Percentiles rank a stretch among this genome's conserved stretches.
Conservation (phyloP, 2,888 invertebrate genomes). For the Pherbina coryleti region DNA sequence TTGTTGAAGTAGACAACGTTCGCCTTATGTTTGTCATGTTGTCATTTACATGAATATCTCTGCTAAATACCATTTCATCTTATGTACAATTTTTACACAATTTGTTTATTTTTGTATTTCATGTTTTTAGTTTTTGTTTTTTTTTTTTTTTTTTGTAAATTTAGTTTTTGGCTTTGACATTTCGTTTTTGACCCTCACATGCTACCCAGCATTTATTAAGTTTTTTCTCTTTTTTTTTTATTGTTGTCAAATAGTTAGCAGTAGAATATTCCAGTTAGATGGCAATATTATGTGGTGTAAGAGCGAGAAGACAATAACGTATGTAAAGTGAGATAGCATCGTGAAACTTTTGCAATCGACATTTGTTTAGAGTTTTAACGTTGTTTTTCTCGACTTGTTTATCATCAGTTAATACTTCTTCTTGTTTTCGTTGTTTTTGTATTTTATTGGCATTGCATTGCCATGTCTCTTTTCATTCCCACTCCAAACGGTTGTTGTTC, state of each 20-base stretch:
- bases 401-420: not conserved
- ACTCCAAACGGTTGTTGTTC: too few relatives aligned
- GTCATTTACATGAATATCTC: not conserved
- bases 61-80: not conserved
- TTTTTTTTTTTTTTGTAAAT: not conserved
- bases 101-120: not conserved
- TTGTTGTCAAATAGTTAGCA: too few relatives aligned
- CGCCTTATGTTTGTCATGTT: not conserved
- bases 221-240: too few relatives aligned
- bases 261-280: too few relatives aligned
- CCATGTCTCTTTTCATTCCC: not conserved
- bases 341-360: constrained; percentile 22
- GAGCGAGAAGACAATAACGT: too few relatives aligned
- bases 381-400: constrained; percentile 2
- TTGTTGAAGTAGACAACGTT: not conserved
- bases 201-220: too few relatives aligned
- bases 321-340: too few relatives aligned
- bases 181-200: constrained; percentile 2
- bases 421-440: not conserved
- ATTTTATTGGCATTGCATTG: constrained; percentile 6
- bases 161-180: not conserved
- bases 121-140: not conserved
- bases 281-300: too few relatives aligned
- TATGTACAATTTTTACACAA: not conserved
- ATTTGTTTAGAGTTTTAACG: constrained; percentile 21